These are phyloP conservation scores for Ophion ventricosus DNA, from an alignment of 2,888 invertebrate species.

Conservation along the genomic window DNA sequence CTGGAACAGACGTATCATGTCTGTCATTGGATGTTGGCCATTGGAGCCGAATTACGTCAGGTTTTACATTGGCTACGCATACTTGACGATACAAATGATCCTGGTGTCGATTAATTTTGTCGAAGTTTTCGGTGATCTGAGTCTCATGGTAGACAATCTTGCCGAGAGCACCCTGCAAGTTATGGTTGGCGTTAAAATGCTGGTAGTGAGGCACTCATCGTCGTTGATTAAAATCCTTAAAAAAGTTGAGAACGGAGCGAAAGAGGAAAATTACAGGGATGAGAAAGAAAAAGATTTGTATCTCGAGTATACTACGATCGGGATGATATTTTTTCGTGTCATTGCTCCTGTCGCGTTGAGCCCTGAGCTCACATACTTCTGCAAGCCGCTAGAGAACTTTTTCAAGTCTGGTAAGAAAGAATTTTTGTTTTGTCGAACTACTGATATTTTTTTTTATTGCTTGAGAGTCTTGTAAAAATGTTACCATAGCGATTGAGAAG, in stretches of 20 bases:
- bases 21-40: slow-evolving; percentile 39
- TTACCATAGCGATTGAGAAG: too few relatives aligned
- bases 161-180: slow-evolving; percentile 16
- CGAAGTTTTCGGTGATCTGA: slow-evolving; percentile 26
- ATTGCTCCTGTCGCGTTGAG: not conserved
- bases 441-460: too few relatives aligned
- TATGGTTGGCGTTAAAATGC: too few relatives aligned
- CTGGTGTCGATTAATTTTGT: slow-evolving; percentile 38
- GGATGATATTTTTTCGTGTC: not conserved
- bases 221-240: not conserved
- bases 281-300: slow-evolving; percentile 14
- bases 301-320: slow-evolving; percentile 18
- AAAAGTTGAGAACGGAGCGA: not conserved
- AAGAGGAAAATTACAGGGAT: slow-evolving; percentile 15
- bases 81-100: slow-evolving; percentile 38
- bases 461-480: too few relatives aligned
- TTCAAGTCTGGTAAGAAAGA: slow-evolving; percentile 24
- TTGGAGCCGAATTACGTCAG: too few relatives aligned
- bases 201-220: slow-evolving; percentile 1
- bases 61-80: slow-evolving; percentile 22
- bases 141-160: slow-evolving; percentile 46
- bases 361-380: not conserved
- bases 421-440: not conserved
- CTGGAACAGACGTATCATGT: slow-evolving; percentile 17
- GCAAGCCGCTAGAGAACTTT: slow-evolving; percentile 20